phyloP scores from a whole-genome alignment of 2,113 vertebrate genomes.

The Macrotis lagotis region DNA sequence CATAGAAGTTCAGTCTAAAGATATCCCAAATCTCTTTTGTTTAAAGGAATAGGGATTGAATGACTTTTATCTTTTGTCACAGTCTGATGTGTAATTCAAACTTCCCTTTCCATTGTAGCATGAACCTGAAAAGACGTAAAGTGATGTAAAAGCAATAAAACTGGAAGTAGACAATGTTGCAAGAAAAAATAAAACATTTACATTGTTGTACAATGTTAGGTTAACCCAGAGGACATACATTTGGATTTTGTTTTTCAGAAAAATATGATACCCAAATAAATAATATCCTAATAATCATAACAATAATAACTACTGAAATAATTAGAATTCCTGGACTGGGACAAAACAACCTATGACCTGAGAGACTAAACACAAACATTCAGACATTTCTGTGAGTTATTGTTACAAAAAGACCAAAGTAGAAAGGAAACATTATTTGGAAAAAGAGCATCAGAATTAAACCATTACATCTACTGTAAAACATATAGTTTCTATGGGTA shows the following conservation, averaged over 20 bases:
- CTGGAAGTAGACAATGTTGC: not conserved
- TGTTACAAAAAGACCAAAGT: not conserved
- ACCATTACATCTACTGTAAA: not conserved
- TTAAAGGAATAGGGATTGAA: not conserved
- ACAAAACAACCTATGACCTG: not conserved
- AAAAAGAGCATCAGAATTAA: not conserved
- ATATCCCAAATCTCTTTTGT: not conserved
- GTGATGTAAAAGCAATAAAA: not conserved
- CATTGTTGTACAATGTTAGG: not conserved
- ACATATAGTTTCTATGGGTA: not conserved
- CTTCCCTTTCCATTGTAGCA: not conserved
- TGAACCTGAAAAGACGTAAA: not conserved
- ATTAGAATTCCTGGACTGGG: not conserved
- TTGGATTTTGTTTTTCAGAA: not conserved
- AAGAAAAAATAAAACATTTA: not conserved
- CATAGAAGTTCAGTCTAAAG: not conserved
- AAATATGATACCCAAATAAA: not conserved
- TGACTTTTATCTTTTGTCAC: not conserved
- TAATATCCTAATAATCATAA: not conserved
- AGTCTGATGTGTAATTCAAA: not conserved
- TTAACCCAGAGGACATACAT: not conserved
- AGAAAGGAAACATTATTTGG: not conserved
- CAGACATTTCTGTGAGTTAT: not conserved
- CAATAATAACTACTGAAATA: not conserved
- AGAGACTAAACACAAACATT: not conserved